These are phyloP conservation scores for Nemurella pictetii DNA, from an alignment of 2,888 invertebrate genomes.

Conservation along the genomic window DNA sequence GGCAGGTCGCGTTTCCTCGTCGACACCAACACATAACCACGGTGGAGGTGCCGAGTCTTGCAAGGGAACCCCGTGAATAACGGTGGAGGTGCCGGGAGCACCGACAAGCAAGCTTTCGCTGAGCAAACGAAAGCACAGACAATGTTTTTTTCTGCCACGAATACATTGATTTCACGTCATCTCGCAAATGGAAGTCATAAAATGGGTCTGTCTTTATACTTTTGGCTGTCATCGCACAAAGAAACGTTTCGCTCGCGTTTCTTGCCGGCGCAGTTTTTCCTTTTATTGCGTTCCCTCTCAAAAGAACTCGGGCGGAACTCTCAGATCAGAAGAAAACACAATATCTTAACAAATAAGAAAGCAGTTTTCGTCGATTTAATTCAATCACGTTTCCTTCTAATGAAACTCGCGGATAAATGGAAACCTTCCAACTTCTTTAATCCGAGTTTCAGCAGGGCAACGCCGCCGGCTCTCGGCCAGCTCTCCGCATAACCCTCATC, in stretches of 20 bases:
- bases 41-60: too few relatives aligned
- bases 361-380: background rate
- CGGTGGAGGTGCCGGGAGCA: background rate
- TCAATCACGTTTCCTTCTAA: background rate
- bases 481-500: too few relatives aligned
- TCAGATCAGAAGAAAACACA: background rate
- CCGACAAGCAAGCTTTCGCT: background rate
- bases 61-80: too few relatives aligned
- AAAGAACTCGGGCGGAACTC: background rate
- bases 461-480: too few relatives aligned
- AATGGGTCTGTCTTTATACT: background rate
- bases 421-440: background rate
- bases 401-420: background rate
- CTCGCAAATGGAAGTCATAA: background rate
- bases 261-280: background rate
- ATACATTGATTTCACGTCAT: background rate
- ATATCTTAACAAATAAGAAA: background rate
- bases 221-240: background rate
- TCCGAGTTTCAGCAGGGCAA: background rate
- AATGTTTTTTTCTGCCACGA: background rate
- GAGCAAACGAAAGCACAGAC: background rate
- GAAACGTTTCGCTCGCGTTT: background rate
- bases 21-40: constrained; percentile 1
- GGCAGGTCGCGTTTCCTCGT: too few relatives aligned
- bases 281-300: background rate